Percentiles rank a stretch among this genome's conserved stretches.
These are phyloP conservation scores for Crossocerus cetratus DNA, from an alignment of 2,888 invertebrate genomes.

Conservation along the genomic window DNA sequence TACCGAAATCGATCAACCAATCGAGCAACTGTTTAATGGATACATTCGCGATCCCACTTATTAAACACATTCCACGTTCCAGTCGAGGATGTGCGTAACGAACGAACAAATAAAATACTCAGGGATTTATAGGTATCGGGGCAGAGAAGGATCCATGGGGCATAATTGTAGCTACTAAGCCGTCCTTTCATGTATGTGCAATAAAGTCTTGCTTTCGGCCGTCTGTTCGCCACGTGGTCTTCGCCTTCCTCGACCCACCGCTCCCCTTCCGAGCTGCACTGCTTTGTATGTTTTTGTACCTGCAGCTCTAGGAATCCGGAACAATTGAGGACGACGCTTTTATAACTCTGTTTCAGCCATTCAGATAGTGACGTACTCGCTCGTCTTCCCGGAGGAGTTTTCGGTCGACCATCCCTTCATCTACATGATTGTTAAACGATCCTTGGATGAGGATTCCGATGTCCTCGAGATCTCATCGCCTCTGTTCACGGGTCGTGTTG, in stretches of 20 bases:
- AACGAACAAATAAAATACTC: no score
- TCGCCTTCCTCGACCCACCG: background rate
- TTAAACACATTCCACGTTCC: no score
- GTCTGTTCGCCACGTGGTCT: background rate
- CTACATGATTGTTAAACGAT: constrained; percentile 23
- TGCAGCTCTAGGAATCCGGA: background rate
- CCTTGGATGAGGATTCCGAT: background rate
- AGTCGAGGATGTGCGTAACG: no score
- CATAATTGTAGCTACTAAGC: background rate
- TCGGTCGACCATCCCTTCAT: constrained; percentile 25
- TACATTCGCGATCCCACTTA: no score
- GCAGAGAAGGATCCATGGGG: no score
- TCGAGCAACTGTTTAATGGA: no score
- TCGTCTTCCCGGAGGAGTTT: background rate
- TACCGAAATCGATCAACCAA: no score
- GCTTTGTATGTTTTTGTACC: background rate
- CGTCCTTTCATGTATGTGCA: background rate
- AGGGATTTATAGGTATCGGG: no score
- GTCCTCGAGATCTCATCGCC: background rate
- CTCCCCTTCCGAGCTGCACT: background rate
- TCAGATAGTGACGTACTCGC: background rate
- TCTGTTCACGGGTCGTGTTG: constrained; percentile 31
- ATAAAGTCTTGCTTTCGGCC: background rate
- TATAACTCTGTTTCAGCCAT: constrained; percentile 25
- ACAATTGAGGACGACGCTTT: background rate